Evolutionary conservation across 2,888 invertebrate genomes (phyloP), one percentile per base, ranked within the genome.

Genomic region (Omphaloscelis lunosa): DNA sequence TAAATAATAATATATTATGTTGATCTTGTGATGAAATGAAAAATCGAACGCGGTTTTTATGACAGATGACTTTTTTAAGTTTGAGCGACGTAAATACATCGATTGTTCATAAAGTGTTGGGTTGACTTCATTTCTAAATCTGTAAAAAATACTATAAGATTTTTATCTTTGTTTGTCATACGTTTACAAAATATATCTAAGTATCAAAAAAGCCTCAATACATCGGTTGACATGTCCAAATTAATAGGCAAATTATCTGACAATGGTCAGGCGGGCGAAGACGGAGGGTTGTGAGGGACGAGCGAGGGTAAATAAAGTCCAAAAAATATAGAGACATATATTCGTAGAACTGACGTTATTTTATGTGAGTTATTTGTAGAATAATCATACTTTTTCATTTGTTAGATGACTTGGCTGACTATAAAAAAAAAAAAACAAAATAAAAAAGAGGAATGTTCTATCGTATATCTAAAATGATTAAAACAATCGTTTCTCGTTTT

Each of bases 11-110:
- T 89, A 89, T 66, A 62, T 56, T 80, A 56, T 86, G 81, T 90
- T 93, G 91, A 93, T 92, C 89, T 88, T 80, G 83, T 82, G 92
- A 88, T 89, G 91, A 93, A 92, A 92, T 84, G 80, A 83, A 82
- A 86, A 80, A 83, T 86, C 77, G 73, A 88, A 78, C 51, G 61
- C 23, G n/a, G 29, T 70, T 75, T 75, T 63, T 72, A 75, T 56
- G 39, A 67, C 61, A 66, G 17, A 0, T 20, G 3, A 12, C 67
- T 56, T 62, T 39, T 41, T 48, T 41, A 7, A 23, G 1, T 20
- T 11, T 17, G 3, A 15, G 23, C 66, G 0, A 3, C 23, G 51
- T 61, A 0, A 53, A 34, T 15, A n/a, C 2, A 7, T 66, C 39
- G 12, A 53, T 23, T 34, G 27, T 15, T 61, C 17, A 45, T 17